A percentile compares a stretch with the other conserved stretches of the same genome.
Conservation (phyloP, 2,888 invertebrate genomes). For the Chymomyza fuscimana region DNA sequence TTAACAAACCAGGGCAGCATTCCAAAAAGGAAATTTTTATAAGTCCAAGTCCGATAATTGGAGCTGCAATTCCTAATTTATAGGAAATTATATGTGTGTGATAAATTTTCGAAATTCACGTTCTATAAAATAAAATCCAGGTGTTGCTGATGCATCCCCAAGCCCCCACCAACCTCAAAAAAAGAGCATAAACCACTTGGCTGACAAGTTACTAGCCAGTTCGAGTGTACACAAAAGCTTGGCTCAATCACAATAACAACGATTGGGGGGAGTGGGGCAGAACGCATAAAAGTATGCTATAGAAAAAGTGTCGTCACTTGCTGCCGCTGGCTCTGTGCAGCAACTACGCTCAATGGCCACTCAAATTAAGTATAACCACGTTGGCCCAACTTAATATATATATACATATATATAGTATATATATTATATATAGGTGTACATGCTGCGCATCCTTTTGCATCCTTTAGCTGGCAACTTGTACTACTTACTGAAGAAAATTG, state of each 20-base stretch:
- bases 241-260: too few species aligned
- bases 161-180: not conserved
- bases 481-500: constrained; percentile 13
- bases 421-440: not conserved
- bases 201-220: not conserved
- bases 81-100: too few species aligned
- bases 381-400: constrained; percentile 19
- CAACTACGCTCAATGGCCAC: constrained; percentile 64
- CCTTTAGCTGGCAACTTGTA: constrained; percentile 10
- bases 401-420: not conserved
- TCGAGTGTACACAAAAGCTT: not conserved
- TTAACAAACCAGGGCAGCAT: too few species aligned
- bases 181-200: constrained; percentile 2
- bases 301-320: constrained; percentile 10
- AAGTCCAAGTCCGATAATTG: too few species aligned
- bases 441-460: constrained; percentile 33
- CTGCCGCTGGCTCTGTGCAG: constrained; percentile 35
- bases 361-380: constrained; percentile 73
- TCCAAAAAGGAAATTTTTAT: too few species aligned
- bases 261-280: not conserved
- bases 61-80: too few species aligned
- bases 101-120: too few species aligned
- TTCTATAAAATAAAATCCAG: too few species aligned
- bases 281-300: constrained; percentile 41
- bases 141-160: too few species aligned